Percentiles rank a stretch among this genome's conserved stretches.
Conservation (phyloP, 2,113 vertebrate species). For the Pavo muticus region DNA sequence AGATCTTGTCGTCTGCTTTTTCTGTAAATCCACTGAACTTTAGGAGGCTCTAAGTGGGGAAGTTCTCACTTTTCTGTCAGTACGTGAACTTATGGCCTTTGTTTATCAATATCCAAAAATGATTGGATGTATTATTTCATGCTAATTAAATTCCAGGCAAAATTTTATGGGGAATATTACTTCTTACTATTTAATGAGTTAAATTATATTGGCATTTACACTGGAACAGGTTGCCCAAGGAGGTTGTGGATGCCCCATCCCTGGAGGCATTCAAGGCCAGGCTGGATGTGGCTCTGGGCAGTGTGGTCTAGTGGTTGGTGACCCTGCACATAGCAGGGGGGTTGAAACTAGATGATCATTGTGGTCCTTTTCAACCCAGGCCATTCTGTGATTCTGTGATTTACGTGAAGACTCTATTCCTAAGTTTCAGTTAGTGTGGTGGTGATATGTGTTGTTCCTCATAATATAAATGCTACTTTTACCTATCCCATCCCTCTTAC, state of each 20-base stretch:
- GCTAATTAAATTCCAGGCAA: neutral
- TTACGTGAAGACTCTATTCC: neutral
- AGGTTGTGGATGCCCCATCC: too few species aligned
- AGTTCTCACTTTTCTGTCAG: neutral
- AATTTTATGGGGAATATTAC: neutral
- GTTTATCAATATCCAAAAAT: neutral
- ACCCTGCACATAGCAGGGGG: too few species aligned
- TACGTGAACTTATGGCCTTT: neutral
- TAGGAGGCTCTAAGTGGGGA: neutral
- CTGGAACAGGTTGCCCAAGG: too few species aligned
- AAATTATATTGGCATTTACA: neutral
- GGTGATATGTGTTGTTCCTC: neutral
- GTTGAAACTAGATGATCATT: too few species aligned
- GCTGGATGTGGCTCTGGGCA: too few species aligned
- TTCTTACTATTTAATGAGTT: neutral
- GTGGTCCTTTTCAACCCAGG: too few species aligned
- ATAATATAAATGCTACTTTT: neutral
- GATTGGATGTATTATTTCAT: neutral
- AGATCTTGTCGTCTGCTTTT: conserved; percentile 58
- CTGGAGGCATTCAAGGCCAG: too few species aligned
- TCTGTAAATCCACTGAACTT: neutral
- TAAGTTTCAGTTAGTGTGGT: neutral
- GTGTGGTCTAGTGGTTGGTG: too few species aligned
- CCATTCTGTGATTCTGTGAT: too few species aligned
- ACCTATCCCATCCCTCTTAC: neutral